phyloP scores from a whole-genome alignment of 2,797 vertebrate genomes.

The Nannoperca obscura region DNA sequence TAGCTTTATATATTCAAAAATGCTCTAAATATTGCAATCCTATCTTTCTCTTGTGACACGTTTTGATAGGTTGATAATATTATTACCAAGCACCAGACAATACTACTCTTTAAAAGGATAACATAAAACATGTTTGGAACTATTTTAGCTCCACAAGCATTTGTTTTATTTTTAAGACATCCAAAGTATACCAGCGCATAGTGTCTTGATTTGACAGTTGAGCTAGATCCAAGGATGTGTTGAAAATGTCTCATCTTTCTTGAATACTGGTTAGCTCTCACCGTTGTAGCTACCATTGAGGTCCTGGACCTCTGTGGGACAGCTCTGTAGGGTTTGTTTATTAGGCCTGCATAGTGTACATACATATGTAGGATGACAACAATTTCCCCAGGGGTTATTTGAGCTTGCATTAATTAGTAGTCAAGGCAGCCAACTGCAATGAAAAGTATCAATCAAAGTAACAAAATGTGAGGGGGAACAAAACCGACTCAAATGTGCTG shows the following conservation, averaged over 20 bases:
- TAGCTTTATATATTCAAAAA: not conserved
- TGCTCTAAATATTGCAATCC: no score
- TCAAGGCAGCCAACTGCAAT: not conserved
- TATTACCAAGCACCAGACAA: not conserved
- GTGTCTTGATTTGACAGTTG: not conserved
- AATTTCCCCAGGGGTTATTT: not conserved
- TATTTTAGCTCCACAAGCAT: not conserved
- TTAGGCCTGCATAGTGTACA: not conserved
- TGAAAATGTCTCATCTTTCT: not conserved
- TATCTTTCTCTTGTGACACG: not conserved
- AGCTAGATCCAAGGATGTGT: not conserved
- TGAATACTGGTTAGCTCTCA: not conserved
- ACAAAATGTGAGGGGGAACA: not conserved
- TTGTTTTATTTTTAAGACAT: not conserved
- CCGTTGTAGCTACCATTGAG: not conserved
- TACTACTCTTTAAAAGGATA: no score
- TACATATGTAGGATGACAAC: not conserved
- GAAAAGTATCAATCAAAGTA: not conserved
- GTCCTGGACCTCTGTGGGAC: no score
- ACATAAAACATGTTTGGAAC: no score
- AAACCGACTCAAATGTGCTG: not conserved
- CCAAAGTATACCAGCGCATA: not conserved
- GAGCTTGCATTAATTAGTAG: not conserved
- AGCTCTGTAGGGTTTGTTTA: not conserved
- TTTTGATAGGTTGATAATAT: not conserved